These are phyloP conservation scores for Darevskia nairensis DNA, from an alignment of 2,797 vertebrate species.

Conservation along the genomic window DNA sequence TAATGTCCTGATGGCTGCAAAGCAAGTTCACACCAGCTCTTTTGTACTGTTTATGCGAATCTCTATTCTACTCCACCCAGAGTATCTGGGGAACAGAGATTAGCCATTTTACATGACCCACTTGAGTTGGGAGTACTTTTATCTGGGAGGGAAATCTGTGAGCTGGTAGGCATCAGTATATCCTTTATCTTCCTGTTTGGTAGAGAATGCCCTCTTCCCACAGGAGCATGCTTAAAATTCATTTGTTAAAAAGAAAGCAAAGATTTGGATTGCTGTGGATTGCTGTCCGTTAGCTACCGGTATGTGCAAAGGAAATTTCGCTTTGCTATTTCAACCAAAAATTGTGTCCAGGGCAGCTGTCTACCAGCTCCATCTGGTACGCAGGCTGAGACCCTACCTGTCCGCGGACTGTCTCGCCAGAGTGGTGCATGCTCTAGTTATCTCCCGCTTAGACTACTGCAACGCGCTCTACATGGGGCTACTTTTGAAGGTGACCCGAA, in stretches of 20 bases:
- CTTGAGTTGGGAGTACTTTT: background rate
- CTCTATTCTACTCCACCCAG: background rate
- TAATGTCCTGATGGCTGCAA: background rate
- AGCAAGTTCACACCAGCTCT: background rate
- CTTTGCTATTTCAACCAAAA: no score
- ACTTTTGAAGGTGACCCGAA: no score
- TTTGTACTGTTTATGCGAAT: constrained; percentile 21
- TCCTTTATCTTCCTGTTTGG: constrained; percentile 22
- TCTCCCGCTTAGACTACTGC: no score
- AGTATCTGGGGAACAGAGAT: constrained; percentile 25
- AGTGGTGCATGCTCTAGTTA: no score
- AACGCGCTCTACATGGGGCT: no score
- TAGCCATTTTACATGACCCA: background rate
- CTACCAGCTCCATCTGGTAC: no score
- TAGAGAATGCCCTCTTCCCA: background rate
- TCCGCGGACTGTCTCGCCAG: no score
- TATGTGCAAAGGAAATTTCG: background rate
- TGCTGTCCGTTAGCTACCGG: background rate
- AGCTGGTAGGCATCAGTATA: constrained; percentile 21
- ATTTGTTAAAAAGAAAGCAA: constrained; percentile 14
- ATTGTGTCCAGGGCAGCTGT: no score
- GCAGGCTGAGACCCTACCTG: no score
- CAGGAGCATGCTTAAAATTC: background rate
- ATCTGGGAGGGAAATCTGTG: background rate
- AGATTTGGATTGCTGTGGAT: constrained; percentile 5